Conservation (phyloP, 2,888 invertebrate genomes). For the Ditylenchus weischeri region DNA sequence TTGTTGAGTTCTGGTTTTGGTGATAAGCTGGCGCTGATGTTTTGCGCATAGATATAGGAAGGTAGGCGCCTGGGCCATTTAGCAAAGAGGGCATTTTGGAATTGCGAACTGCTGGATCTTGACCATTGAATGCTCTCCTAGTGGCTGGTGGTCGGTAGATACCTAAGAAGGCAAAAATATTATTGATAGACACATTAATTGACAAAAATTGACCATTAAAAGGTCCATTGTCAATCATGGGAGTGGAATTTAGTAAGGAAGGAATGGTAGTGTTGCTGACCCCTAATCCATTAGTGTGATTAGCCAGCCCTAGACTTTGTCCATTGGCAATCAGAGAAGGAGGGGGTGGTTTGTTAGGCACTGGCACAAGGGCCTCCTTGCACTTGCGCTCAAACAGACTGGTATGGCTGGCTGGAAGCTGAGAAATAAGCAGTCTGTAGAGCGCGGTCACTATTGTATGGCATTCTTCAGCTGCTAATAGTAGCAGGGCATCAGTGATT, state of each 20-base stretch:
- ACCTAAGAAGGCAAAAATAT: constrained; percentile 3
- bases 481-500: constrained; percentile 50
- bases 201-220: neutral
- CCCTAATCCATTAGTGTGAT: neutral
- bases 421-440: constrained; percentile 48
- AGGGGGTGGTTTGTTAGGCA: constrained; percentile 49
- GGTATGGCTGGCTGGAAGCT: constrained; percentile 48
- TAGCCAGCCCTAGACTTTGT: neutral
- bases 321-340: constrained; percentile 11
- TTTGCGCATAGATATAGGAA: constrained; percentile 18
- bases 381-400: constrained; percentile 47
- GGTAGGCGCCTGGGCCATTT: constrained; percentile 3
- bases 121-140: constrained; percentile 2
- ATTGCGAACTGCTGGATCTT: neutral
- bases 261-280: neutral
- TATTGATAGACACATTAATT: too few species aligned
- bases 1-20: neutral
- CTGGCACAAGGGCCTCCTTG: constrained; percentile 45
- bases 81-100: constrained; percentile 9
- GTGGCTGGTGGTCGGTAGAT: constrained; percentile 27
- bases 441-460: constrained; percentile 52
- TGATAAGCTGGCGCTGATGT: constrained; percentile 3
- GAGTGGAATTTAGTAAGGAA: neutral
- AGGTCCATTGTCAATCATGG: constrained; percentile 6
- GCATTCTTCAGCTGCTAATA: constrained; percentile 52